Evolutionary conservation across 2,888 invertebrate genomes (phyloP), one percentile per base, ranked within the genome.

Genomic region (Physocephala rufipes): DNA sequence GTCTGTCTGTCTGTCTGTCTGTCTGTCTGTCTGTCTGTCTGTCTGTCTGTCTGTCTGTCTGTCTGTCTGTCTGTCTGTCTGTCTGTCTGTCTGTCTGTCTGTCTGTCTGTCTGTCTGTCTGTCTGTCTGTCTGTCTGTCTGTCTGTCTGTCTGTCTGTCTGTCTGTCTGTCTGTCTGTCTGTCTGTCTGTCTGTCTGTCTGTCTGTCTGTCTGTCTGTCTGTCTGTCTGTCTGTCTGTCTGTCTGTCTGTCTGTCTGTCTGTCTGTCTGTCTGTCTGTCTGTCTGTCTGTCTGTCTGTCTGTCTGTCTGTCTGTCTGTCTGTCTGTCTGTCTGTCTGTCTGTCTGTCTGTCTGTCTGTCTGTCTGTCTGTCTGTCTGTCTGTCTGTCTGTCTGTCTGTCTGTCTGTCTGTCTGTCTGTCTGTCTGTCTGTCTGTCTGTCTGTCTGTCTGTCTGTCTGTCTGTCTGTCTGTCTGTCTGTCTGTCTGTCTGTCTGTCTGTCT

Each of bases 1-100:
- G 55, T 55, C 55, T 55, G 55, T 55, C 55, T 55, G 55, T 55
- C 55, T 55, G 55, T 55, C 55, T 55, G 55, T 55, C 55, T 55
- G 55, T 55, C 55, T 55, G 55, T 55, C 55, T 55, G 55, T 55
- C 55, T 55, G 55, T 55, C 55, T 55, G 55, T 55, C 55, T 55
- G 55, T 55, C 55, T 55, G 55, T 55, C 55, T 55, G 55, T 55
- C 55, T 55, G 55, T 55, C 55, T 55, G 55, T 55, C 55, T 55
- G 55, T 55, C 55, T 55, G 55, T 55, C 55, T 55, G 55, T 55
- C 55, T 55, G 55, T 55, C 55, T 55, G 55, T 55, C 55, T 55
- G 55, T 55, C 55, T 55, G 55, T 55, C 55, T 55, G 55, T 55
- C 55, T 55, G 55, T 55, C 55, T 55, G 55, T 55, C 55, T 55